Evolutionary conservation across 2,888 invertebrate species (phyloP).

Genomic region (Drosophila maculinotata): DNA sequence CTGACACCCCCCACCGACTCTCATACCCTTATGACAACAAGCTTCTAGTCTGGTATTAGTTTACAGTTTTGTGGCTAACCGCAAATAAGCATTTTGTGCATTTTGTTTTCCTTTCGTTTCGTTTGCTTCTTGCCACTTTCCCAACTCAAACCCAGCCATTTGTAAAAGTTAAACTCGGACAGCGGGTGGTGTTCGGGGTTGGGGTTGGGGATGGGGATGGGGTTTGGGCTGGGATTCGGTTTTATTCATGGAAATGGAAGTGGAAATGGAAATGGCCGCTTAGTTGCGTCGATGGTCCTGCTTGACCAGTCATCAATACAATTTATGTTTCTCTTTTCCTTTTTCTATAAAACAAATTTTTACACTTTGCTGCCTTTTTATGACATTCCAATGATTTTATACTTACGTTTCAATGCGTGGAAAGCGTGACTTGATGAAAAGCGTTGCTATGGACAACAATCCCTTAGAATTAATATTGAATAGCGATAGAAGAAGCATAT

Average conservation of each 20-base stretch:
- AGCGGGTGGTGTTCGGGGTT: neutral
- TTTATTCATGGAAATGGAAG: slow-evolving; percentile 3
- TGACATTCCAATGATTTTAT: slow-evolving; percentile 23
- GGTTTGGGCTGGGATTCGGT: neutral
- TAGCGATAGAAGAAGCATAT: neutral
- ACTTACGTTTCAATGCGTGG: slow-evolving; percentile 32
- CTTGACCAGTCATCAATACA: slow-evolving; percentile 49
- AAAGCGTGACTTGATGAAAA: slow-evolving; percentile 17
- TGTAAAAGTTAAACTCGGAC: slow-evolving; percentile 54
- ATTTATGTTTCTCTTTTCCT: slow-evolving; percentile 36
- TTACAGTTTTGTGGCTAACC: slow-evolving; percentile 77
- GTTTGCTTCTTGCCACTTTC: slow-evolving; percentile 37
- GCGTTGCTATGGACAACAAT: slow-evolving; percentile 14
- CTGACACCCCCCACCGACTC: neutral
- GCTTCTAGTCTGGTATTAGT: slow-evolving; percentile 50
- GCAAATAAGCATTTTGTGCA: slow-evolving; percentile 75
- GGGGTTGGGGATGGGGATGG: too few species aligned
- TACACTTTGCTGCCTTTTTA: slow-evolving; percentile 53
- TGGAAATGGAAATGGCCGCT: slow-evolving; percentile 28
- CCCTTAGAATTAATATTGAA: slow-evolving; percentile 1
- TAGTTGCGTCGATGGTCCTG: slow-evolving; percentile 37
- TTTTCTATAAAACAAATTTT: slow-evolving; percentile 35
- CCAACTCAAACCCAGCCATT: slow-evolving; percentile 52
- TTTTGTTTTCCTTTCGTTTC: slow-evolving; percentile 63
- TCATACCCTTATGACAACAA: slow-evolving; percentile 25